Evolutionary conservation across 2,888 invertebrate species (phyloP).

Genomic region (Endomychus coccineus): DNA sequence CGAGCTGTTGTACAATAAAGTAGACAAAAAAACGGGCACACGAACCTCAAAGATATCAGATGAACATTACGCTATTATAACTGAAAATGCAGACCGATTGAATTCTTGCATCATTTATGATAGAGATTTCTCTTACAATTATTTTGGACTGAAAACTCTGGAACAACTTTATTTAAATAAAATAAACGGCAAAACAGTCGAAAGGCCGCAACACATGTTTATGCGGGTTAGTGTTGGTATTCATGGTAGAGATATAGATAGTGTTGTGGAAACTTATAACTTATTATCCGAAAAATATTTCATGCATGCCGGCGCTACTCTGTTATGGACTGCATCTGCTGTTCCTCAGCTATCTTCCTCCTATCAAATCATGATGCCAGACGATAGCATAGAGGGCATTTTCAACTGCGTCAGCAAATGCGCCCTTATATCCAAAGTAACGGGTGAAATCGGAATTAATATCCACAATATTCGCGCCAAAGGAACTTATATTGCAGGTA

Average conservation of each 20-base stretch:
- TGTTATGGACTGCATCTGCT: constrained; percentile 55
- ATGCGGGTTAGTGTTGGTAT: constrained; percentile 58
- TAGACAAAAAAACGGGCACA: neutral
- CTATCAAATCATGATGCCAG: constrained; percentile 56
- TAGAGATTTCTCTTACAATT: constrained; percentile 54
- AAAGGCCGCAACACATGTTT: constrained; percentile 57
- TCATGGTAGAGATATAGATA: constrained; percentile 51
- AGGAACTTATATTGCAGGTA: constrained; percentile 54
- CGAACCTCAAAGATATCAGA: neutral
- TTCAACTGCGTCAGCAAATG: constrained; percentile 52
- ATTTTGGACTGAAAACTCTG: constrained; percentile 53
- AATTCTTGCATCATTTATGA: constrained; percentile 47
- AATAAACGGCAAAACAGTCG: constrained; percentile 49
- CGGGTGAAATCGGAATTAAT: constrained; percentile 57
- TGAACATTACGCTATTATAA: neutral
- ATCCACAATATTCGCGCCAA: constrained; percentile 53
- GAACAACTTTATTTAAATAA: constrained; percentile 53
- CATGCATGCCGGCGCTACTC: constrained; percentile 57
- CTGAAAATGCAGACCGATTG: constrained; percentile 5
- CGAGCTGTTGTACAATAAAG: constrained; percentile 1
- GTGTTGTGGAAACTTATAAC: constrained; percentile 58
- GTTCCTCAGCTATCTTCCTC: constrained; percentile 52
- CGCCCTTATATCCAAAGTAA: constrained; percentile 54
- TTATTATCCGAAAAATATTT: constrained; percentile 55
- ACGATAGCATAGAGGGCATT: constrained; percentile 54